Conservation (phyloP, 2,888 invertebrate genomes). For the Neoitamus cyanurus region DNA sequence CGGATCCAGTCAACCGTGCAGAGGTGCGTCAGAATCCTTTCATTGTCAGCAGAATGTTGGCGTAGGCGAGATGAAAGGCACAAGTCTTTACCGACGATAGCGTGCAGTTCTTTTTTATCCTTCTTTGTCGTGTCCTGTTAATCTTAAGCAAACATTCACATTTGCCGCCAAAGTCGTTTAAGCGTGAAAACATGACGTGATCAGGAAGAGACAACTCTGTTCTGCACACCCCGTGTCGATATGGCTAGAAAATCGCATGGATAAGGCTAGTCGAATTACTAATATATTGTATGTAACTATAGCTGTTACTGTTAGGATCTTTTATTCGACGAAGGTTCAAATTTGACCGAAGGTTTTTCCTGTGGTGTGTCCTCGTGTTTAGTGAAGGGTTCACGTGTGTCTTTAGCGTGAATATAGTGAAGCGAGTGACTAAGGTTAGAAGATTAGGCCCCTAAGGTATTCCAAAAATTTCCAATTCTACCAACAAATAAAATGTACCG, state of each 20-base stretch:
- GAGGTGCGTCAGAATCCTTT: slow-evolving; percentile 20
- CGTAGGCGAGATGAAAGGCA: slow-evolving; percentile 2
- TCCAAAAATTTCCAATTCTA: too few relatives aligned
- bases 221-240: not conserved
- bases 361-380: too few relatives aligned
- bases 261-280: too few relatives aligned
- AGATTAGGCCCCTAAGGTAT: too few relatives aligned
- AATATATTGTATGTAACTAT: too few relatives aligned
- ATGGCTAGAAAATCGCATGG: not conserved
- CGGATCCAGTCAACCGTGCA: slow-evolving; percentile 16
- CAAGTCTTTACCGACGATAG: not conserved
- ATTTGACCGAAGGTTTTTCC: too few relatives aligned
- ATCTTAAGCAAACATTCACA: slow-evolving; percentile 19
- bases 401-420: too few relatives aligned
- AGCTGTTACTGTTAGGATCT: too few relatives aligned
- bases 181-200: slow-evolving; percentile 30
- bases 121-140: slow-evolving; percentile 7
- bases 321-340: too few relatives aligned
- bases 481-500: not conserved
- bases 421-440: too few relatives aligned
- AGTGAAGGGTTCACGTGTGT: too few relatives aligned
- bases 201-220: not conserved
- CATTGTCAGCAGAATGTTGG: not conserved
- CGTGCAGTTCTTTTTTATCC: not conserved
- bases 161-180: not conserved